phyloP scores from a whole-genome alignment of 2,797 vertebrate genomes.

The Chelon auratus region DNA sequence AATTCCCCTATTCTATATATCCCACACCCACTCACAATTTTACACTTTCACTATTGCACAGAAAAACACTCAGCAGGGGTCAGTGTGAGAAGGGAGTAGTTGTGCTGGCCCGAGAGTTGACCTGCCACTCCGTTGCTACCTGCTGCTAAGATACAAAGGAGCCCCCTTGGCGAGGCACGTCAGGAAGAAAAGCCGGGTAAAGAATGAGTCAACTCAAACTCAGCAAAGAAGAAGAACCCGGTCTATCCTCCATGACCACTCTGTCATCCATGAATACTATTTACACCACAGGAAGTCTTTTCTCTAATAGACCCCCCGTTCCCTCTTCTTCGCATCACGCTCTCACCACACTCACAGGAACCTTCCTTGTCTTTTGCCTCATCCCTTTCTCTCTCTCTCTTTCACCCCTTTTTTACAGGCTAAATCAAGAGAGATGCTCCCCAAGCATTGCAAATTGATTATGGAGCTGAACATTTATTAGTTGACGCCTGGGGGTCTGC shows the following conservation, averaged over 20 bases:
- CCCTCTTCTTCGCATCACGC: conserved; percentile 59
- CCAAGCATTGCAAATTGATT: conserved; percentile 89
- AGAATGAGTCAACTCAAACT: conserved; percentile 83
- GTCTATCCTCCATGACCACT: conserved; percentile 84
- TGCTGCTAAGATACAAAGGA: conserved; percentile 88
- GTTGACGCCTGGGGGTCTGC: conserved; percentile 77
- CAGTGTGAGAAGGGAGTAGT: conserved; percentile 54
- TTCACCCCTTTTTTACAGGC: conserved; percentile 67
- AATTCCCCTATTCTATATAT: conserved; percentile 12
- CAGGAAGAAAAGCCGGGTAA: conserved; percentile 79
- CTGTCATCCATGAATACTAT: conserved; percentile 86
- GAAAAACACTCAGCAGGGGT: conserved; percentile 70
- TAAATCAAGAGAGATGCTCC: conserved; percentile 84
- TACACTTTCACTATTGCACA: conserved; percentile 54
- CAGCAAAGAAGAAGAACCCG: conserved; percentile 73
- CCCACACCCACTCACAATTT: conserved; percentile 44
- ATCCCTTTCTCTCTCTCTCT: conserved; percentile 73
- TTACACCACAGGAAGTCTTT: conserved; percentile 84
- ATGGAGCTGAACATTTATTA: conserved; percentile 86
- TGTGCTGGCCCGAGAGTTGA: conserved; percentile 81
- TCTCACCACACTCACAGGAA: conserved; percentile 70
- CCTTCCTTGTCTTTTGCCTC: conserved; percentile 69
- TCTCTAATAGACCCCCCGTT: conserved; percentile 80
- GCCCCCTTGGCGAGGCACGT: conserved; percentile 73
- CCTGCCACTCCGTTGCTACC: conserved; percentile 86